phyloP scores from a whole-genome alignment of 37 sponge, comb jelly and placozoan species.

The Theonella swinhoei region DNA sequence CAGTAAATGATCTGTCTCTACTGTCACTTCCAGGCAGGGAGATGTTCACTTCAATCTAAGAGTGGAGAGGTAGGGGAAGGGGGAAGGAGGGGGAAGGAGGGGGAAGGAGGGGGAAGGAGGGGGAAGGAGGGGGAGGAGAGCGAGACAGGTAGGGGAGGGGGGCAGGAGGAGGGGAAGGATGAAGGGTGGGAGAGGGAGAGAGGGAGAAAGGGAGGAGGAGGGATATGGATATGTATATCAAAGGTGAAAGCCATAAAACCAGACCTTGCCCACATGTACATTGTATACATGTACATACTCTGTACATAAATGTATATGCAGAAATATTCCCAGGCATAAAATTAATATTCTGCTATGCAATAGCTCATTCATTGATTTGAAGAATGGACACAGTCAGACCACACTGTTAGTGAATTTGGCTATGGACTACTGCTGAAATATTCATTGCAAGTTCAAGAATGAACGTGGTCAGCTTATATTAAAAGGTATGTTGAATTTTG shows the following conservation, averaged over 20 bases:
- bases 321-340: too few relatives aligned
- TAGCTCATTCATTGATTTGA: too few relatives aligned
- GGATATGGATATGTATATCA: neutral
- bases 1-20: constrained; percentile 62
- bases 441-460: too few relatives aligned
- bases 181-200: too few relatives aligned
- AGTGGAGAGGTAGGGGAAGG: neutral
- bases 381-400: too few relatives aligned
- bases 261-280: neutral
- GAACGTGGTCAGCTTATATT: too few relatives aligned
- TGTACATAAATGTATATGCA: too few relatives aligned
- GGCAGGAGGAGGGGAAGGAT: neutral
- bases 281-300: too few relatives aligned
- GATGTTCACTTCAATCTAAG: constrained; percentile 53
- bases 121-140: neutral
- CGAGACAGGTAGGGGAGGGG: neutral
- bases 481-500: too few relatives aligned
- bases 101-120: neutral
- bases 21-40: constrained; percentile 62
- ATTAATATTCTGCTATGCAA: too few relatives aligned
- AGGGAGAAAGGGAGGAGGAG: neutral
- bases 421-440: too few relatives aligned
- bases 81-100: neutral
- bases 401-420: too few relatives aligned
- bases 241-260: neutral